Base-by-base conservation (phyloP, 2,113 vertebrate species). In the Ptilonorhynchus violaceus region DNA sequence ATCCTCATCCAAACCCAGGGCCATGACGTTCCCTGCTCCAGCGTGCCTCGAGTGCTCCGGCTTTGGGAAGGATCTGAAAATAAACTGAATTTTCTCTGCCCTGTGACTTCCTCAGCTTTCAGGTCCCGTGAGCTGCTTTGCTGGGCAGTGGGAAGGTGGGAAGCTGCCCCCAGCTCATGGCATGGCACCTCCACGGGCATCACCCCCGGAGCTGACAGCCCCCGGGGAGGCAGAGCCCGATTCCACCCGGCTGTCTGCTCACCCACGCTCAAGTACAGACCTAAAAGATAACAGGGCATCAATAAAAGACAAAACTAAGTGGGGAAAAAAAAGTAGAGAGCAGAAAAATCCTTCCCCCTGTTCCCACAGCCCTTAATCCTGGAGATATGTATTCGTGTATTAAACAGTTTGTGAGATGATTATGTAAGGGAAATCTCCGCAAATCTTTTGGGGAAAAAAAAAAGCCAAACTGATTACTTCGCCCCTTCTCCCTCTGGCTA, bases 401-500 rank as follows among this genome's bases (percentile, higher is more conserved):
- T 84, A 86, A 95, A 89, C 77, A 89, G 85, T 95, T 70, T 66
- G 77, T 0, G 68, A 94, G 91, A 72, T 83, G 78, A 95, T 97
- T 96, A 96, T 33, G 64, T 84, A 93, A 96, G 93, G 3, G 24
- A 96, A 95, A 96, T 92, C 95, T 93, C 96, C 76, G 56, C 86
- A 96, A 96, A 97, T 95, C 93, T 97, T 96, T 47, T 37, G 9
- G 21, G 15, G 10, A 13, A 21, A 49, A 75, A 63, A 75, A 50
- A 72, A 56, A 41, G 75, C 66, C 44, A 39, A 95, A 85, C 69
- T 83, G 89, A 79, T 97, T 92, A 77, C 69, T 85, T 75, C 25
- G 35, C 56, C 37, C 2, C 66, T 79, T 42, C 31, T 72, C 50
- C 70, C 14, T 3, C 73, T 7, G 4, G 69, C 64, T 87, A 88